Percentiles rank a stretch among this genome's conserved stretches.
These are phyloP conservation scores for Cromileptes altivelis DNA, from an alignment of 2,113 vertebrate species.

Conservation along the genomic window DNA sequence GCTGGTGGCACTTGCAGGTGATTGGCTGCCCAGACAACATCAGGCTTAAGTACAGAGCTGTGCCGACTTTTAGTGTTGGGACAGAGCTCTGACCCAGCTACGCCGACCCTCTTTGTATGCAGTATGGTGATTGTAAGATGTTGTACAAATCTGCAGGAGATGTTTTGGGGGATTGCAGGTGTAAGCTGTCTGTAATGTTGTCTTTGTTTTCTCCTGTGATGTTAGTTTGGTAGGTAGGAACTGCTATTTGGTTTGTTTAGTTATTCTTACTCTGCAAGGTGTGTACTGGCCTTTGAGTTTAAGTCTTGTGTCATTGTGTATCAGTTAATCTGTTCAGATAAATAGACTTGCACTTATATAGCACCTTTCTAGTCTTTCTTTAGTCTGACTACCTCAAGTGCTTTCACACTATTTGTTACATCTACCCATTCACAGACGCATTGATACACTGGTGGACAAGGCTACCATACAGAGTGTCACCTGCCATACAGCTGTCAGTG, in stretches of 20 bases:
- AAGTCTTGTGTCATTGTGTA: background rate
- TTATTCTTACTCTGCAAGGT: background rate
- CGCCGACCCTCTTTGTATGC: conserved; percentile 19
- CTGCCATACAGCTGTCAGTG: no score
- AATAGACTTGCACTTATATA: no score
- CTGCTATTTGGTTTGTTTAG: background rate
- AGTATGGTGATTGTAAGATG: conserved; percentile 17
- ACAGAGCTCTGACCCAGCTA: conserved; percentile 7
- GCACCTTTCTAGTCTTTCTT: no score
- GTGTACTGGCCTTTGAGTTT: background rate
- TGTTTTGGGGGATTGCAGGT: background rate
- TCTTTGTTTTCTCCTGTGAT: background rate
- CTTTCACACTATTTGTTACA: no score
- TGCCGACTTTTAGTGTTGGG: conserved; percentile 14
- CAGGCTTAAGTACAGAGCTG: background rate
- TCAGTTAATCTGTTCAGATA: background rate
- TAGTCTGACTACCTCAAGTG: no score
- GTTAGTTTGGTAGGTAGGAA: background rate
- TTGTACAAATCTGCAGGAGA: conserved; percentile 15
- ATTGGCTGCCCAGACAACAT: conserved; percentile 35
- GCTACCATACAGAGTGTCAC: no score
- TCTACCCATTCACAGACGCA: no score
- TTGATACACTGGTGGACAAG: no score
- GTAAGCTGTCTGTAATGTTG: conserved; percentile 13
- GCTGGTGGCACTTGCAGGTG: conserved; percentile 32